Evolutionary conservation across 2,888 invertebrate genomes (phyloP).

Genomic region (Drosophila greeni): DNA sequence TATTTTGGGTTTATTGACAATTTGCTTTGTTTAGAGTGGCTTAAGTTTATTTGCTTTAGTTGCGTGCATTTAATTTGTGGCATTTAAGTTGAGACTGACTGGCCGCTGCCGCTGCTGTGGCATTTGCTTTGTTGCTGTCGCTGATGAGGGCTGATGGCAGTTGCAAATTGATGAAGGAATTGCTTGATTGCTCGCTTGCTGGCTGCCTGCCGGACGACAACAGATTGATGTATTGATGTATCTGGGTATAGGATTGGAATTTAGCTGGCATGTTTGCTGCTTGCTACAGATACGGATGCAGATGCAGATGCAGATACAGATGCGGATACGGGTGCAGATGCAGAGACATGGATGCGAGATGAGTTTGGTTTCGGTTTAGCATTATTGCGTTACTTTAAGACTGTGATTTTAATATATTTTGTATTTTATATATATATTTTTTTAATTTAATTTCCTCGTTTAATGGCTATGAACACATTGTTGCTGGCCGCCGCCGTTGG

Average conservation of each 20-base stretch:
- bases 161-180: constrained; percentile 64
- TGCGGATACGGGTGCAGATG: constrained; percentile 30
- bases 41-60: constrained; percentile 56
- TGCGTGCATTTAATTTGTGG: constrained; percentile 52
- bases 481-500: constrained; percentile 42
- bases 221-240: constrained; percentile 46
- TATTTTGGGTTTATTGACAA: constrained; percentile 3
- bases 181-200: constrained; percentile 60
- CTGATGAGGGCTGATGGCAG: constrained; percentile 61
- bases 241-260: constrained; percentile 51
- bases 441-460: constrained; percentile 38
- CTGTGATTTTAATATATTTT: constrained; percentile 3
- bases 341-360: constrained; percentile 43
- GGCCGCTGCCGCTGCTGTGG: constrained; percentile 23
- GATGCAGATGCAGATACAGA: constrained; percentile 32
- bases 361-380: constrained; percentile 49
- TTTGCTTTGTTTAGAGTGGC: constrained; percentile 24
- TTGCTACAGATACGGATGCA: constrained; percentile 31
- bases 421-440: constrained; percentile 5
- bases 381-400: constrained; percentile 40
- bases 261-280: constrained; percentile 53
- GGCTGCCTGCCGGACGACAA: constrained; percentile 24
- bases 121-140: constrained; percentile 15
- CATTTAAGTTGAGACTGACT: constrained; percentile 48
- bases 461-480: constrained; percentile 63